Conservation (phyloP, 2,888 invertebrate species). For the Catocala sponsa region DNA sequence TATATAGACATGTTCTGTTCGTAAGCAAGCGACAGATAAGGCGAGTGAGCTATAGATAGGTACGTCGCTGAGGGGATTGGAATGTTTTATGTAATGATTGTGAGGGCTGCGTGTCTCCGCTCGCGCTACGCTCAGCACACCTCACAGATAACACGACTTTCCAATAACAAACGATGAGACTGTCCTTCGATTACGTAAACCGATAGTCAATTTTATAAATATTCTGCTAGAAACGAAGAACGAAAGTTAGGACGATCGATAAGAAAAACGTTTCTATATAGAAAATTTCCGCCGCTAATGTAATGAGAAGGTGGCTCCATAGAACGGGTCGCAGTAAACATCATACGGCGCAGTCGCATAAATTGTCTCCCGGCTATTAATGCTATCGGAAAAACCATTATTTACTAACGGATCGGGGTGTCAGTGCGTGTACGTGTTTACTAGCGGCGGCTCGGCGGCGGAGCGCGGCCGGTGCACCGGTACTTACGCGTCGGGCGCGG, state of each 20-base stretch:
- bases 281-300: slow-evolving; percentile 69
- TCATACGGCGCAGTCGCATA: slow-evolving; percentile 75
- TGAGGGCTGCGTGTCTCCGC: slow-evolving; percentile 47
- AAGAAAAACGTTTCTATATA: slow-evolving; percentile 64
- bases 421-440: slow-evolving; percentile 54
- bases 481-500: slow-evolving; percentile 58
- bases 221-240: slow-evolving; percentile 58
- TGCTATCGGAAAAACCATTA: slow-evolving; percentile 69
- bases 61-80: slow-evolving; percentile 47
- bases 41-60: slow-evolving; percentile 35
- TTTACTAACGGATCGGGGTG: slow-evolving; percentile 65
- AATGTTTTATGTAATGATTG: slow-evolving; percentile 68
- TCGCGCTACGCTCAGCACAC: slow-evolving; percentile 51
- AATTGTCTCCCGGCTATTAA: slow-evolving; percentile 63
- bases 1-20: slow-evolving; percentile 13
- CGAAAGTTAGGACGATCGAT: slow-evolving; percentile 69
- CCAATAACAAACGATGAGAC: slow-evolving; percentile 68
- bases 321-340: slow-evolving; percentile 69
- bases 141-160: slow-evolving; percentile 65
- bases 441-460: slow-evolving; percentile 38
- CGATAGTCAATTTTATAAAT: slow-evolving; percentile 72
- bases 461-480: slow-evolving; percentile 32
- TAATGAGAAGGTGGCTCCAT: slow-evolving; percentile 62
- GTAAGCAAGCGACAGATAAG: slow-evolving; percentile 43
- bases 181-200: slow-evolving; percentile 82